These are phyloP conservation scores for Syrrhaptes paradoxus DNA, from an alignment of 2,113 vertebrate genomes.

Conservation along the genomic window DNA sequence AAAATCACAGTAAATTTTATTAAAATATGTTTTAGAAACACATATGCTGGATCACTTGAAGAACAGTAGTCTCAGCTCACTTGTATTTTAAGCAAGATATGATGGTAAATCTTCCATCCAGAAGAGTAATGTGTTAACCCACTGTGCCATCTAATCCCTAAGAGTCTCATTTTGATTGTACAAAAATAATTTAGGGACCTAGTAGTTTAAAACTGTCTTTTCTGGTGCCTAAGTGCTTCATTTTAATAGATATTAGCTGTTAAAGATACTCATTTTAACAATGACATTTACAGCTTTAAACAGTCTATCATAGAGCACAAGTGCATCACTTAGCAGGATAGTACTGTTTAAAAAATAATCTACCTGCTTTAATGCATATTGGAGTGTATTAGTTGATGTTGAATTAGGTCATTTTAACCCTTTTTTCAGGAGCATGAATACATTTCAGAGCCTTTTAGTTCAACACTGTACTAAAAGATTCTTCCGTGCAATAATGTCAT, in stretches of 20 bases:
- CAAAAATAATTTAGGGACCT: slow-evolving; percentile 59
- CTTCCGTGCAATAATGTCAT: neutral
- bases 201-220: slow-evolving; percentile 46
- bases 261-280: slow-evolving; percentile 63
- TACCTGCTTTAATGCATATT: slow-evolving; percentile 52
- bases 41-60: neutral
- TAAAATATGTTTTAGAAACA: neutral
- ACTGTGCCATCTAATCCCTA: slow-evolving; percentile 6
- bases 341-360: slow-evolving; percentile 63
- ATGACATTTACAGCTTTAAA: slow-evolving; percentile 62
- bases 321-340: slow-evolving; percentile 50
- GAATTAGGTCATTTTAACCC: slow-evolving; percentile 61
- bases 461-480: neutral
- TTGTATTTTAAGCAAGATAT: neutral
- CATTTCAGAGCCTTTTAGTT: slow-evolving; percentile 24
- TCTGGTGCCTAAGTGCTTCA: slow-evolving; percentile 56
- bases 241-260: slow-evolving; percentile 68
- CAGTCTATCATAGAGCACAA: slow-evolving; percentile 58
- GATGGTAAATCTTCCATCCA: neutral
- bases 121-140: slow-evolving; percentile 20
- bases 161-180: slow-evolving; percentile 39
- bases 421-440: slow-evolving; percentile 16
- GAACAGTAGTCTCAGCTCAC: neutral
- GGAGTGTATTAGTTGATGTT: slow-evolving; percentile 30
- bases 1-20: neutral